Evolutionary conservation across 2,888 invertebrate species (phyloP), one percentile per base, ranked within the genome.

Genomic region (Ennomos fuscantarius): DNA sequence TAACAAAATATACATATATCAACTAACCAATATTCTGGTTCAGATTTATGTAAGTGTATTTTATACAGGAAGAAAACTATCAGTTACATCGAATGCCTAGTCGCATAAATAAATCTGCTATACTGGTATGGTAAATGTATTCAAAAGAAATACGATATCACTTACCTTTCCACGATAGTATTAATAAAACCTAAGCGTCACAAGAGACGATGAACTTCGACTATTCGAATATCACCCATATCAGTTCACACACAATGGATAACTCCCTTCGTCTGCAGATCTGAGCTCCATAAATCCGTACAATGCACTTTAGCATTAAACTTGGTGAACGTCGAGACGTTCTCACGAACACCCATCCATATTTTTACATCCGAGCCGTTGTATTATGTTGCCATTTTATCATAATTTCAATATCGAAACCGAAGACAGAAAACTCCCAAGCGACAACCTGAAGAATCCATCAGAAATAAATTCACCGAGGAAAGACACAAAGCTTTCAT

Each of bases 371-470:
- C 59, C 52, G 55, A 54, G 34, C 39, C 48, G 46, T 32, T 36
- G 56, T 60, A 60, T 55, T 54, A 56, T 60, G 58, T 58, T 61
- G 50, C 50, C 49, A 60, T 66, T 69, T 69, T 67, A 69, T 67
- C 62, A 67, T 67, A 64, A 67, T 69, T 67, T 69, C 62, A 64
- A 69, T 67, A 69, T 64, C 48, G 64, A 62, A 66, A 55, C 60
- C 60, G 56, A 59, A 69, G 65, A 57, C 60, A 48, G 50, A 31
- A 32, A 40, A 49, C 40, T 55, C 67, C 65, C 63, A 9, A 44
- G 64, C 53, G 64, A 60, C 35, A 31, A 45, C 12, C 32, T 24
- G 36, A 60, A 51, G 53, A 63, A 66, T 61, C 58, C 60, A 43
- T 62, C 56, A 54, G 54, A 57, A 63, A 69, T 66, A 65, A 65